A percentile compares a stretch with the other conserved stretches of the same genome.
phyloP scores from a whole-genome alignment of 92 coral and sea anemone genomes.

The Virgularia gustaviana region DNA sequence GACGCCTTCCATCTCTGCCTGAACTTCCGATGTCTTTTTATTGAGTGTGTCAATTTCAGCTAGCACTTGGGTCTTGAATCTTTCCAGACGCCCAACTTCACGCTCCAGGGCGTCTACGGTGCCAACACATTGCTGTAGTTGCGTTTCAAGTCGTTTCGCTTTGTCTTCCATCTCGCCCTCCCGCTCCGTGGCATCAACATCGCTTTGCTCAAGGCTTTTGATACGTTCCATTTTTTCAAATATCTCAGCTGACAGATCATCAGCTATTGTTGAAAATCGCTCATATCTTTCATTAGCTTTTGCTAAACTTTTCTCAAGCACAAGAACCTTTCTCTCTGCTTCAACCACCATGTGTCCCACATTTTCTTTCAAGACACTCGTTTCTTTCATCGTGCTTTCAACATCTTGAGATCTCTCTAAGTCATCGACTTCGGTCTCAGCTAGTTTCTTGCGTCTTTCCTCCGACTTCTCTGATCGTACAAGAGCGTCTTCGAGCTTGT shows the following conservation, averaged over 20 bases:
- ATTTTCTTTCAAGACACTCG: slow-evolving; percentile 11
- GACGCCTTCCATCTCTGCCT: slow-evolving; percentile 26
- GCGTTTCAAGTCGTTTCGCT: slow-evolving; percentile 32
- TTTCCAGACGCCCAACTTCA: slow-evolving; percentile 14
- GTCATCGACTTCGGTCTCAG: slow-evolving; percentile 42
- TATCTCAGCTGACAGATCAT: slow-evolving; percentile 22
- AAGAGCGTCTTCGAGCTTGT: slow-evolving; percentile 10
- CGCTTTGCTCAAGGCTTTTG: slow-evolving; percentile 33
- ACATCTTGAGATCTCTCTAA: slow-evolving; percentile 28
- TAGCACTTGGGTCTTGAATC: slow-evolving; percentile 7
- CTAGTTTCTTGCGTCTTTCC: slow-evolving; percentile 23
- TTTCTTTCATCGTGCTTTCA: slow-evolving; percentile 26
- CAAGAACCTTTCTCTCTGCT: slow-evolving; percentile 42
- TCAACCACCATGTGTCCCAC: slow-evolving; percentile 30
- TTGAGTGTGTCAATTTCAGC: slow-evolving; percentile 3
- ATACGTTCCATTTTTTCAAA: slow-evolving; percentile 1
- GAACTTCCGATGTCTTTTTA: slow-evolving; percentile 1
- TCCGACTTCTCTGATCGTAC: slow-evolving; percentile 35
- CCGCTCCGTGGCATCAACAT: slow-evolving; percentile 42
- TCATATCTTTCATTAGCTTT: slow-evolving; percentile 22
- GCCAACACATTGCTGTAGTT: slow-evolving; percentile 12
- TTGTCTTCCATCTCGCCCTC: slow-evolving; percentile 42
- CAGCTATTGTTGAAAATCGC: not conserved
- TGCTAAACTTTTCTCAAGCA: slow-evolving; percentile 28
- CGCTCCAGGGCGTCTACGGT: slow-evolving; percentile 26